These are phyloP conservation scores for Eupithecia inturbata DNA, from an alignment of 2,888 invertebrate species.

Conservation along the genomic window DNA sequence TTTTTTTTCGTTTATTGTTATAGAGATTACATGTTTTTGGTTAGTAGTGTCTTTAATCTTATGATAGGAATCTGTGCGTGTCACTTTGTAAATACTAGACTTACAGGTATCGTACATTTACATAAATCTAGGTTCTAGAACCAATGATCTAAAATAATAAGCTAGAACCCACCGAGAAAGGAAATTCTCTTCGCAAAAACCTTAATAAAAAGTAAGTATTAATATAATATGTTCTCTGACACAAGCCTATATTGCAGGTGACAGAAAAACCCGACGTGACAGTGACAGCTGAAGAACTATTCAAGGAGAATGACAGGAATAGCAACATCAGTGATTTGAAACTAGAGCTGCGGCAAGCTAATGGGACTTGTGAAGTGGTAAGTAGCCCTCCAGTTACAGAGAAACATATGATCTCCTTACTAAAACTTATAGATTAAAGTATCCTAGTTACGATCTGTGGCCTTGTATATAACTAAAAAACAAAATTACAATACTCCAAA, in stretches of 20 bases:
- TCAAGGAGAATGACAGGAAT: conserved; percentile 93
- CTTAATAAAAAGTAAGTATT: too few species aligned
- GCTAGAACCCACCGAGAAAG: background rate
- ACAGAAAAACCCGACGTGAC: conserved; percentile 85
- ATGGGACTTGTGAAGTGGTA: conserved; percentile 90
- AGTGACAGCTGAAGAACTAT: conserved; percentile 78
- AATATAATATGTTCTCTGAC: too few species aligned
- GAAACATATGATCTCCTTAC: background rate
- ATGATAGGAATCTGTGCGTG: too few species aligned
- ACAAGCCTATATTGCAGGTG: conserved; percentile 42
- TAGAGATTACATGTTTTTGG: too few species aligned
- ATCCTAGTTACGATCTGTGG: background rate
- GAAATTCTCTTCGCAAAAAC: background rate
- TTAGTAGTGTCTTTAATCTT: too few species aligned
- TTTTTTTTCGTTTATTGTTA: too few species aligned
- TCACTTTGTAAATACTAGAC: too few species aligned
- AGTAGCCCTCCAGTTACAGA: conserved; percentile 56
- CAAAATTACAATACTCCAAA: background rate
- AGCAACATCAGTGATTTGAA: conserved; percentile 97
- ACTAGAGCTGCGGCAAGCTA: conserved; percentile 92
- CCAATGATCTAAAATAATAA: background rate
- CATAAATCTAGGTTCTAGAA: background rate
- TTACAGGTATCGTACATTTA: too few species aligned
- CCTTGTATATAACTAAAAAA: background rate
- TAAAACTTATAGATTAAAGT: background rate